phyloP scores from a whole-genome alignment of 2,797 vertebrate species.

The Borostomias antarcticus region DNA sequence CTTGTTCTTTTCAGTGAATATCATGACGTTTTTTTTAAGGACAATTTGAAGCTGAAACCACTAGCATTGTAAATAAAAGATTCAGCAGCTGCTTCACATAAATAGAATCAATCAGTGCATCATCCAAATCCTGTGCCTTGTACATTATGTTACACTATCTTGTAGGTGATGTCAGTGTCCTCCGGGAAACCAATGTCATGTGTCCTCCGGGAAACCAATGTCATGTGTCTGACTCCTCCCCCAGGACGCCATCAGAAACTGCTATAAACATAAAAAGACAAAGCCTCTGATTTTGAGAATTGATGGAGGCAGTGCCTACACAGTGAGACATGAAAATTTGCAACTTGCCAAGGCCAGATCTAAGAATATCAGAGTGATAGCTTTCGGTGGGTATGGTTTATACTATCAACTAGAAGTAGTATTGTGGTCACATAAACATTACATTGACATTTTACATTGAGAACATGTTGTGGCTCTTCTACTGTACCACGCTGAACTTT shows the following conservation, averaged over 20 bases:
- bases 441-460: too few relatives aligned
- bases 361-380: slow-evolving; percentile 62
- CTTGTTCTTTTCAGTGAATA: too few relatives aligned
- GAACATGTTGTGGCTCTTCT: too few relatives aligned
- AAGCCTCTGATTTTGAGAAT: slow-evolving; percentile 47
- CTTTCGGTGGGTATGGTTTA: slow-evolving; percentile 59
- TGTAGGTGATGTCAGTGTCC: too few relatives aligned
- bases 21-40: too few relatives aligned
- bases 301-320: slow-evolving; percentile 53
- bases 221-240: slow-evolving; percentile 42
- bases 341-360: slow-evolving; percentile 36
- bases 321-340: slow-evolving; percentile 42
- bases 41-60: too few relatives aligned
- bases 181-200: neutral
- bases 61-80: too few relatives aligned
- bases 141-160: too few relatives aligned
- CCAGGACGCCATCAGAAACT: slow-evolving; percentile 55
- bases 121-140: neutral
- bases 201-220: neutral
- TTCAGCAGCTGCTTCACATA: too few relatives aligned
- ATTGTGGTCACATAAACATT: too few relatives aligned
- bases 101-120: neutral
- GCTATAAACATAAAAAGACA: slow-evolving; percentile 50
- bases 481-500: too few relatives aligned
- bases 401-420: neutral